Evolutionary conservation across 2,888 invertebrate genomes (phyloP), one percentile per base, ranked within the genome.

Genomic region (Oscheius sp.): DNA sequence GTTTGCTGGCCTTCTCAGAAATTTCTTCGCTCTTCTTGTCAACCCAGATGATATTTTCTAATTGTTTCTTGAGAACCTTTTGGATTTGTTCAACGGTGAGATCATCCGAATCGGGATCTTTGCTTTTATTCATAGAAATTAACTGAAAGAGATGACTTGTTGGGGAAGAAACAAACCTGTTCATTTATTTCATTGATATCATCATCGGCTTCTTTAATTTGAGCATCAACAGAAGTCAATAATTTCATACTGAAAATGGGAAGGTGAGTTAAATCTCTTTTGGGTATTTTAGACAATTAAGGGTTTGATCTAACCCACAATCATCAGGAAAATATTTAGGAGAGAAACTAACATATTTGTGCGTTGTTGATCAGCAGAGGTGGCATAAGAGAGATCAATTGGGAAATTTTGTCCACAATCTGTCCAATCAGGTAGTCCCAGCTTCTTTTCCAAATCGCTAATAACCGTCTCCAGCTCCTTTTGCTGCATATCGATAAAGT

Each of bases 61-160:
- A 42, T 61, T 81, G 81, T 37, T 75, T 80, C 48, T 70, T 71
- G 17, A 80, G 72, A n/a, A 80, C 76, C 52, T 79, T 78, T 20
- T 73, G 72, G 23, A 80, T 73, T 29, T 80, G 75, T 17, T 80
- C 80, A 39, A 78, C 34, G 12, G 65, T 71, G 17, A 69, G 39
- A 27, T 61, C 17, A n/a, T 55, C 72, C 1, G 17, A 23, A 37
- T 29, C 52, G n/a, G 48, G 45, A 46, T 73, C 73, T 27, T 50
- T 58, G 15, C 34, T 33, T 15, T 48, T 39, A n/a, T 63, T 65
- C 46, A 74, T 64, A n/a, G 67, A 57, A 23, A 63, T n/a, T 29
- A 76, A n/a, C n/a, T n/a, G n/a, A n/a, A n/a, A n/a, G n/a, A n/a
- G n/a, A n/a, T n/a, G n/a, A n/a, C n/a, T n/a, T n/a, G n/a, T n/a